Evolutionary conservation across 2,113 vertebrate species (phyloP), one percentile per base, ranked within the genome.

Genomic region (Tringa solitaria): DNA sequence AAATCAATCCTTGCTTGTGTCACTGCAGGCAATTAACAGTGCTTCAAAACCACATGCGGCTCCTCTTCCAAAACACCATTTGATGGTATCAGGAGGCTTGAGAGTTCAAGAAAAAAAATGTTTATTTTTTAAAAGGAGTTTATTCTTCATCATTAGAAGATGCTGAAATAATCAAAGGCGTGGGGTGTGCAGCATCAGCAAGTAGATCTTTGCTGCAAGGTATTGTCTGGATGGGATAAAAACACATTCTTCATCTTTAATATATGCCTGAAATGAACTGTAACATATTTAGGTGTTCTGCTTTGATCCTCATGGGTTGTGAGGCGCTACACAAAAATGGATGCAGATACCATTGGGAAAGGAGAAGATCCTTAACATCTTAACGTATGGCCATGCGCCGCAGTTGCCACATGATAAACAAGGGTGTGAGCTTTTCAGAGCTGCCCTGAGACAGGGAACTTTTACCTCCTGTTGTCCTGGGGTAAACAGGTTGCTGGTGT

Each of bases 21-120:
- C 87, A 84, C 74, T 89, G 68, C 64, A 70, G 59, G 75, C 88
- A 94, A 86, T 92, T 95, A 95, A 86, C 89, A 89, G 85, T 79
- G 70, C 54, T 91, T 61, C 63, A 70, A 77, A 91, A 93, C 83
- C 93, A 83, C 79, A 41, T 16, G n/a, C 0, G 0, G 45, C 78
- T 94, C 23, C 67, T 84, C 12, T 76, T 90, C 95, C 88, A 94
- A 83, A 89, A 90, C 43, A 39, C 61, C 53, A 48, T 81, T 81
- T 86, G 82, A 94, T 95, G 72, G 17, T 92, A 88, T 93, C 56
- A 0, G 51, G 68, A 75, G n/a, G 13, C 33, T 64, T 90, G 33
- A 59, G 41, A 59, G 5, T 48, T 77, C 46, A 48, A 46, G 48
- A 33, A 84, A 79, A 86, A 51, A 61, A 81, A 2, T 0, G 24